phyloP scores from a whole-genome alignment of 2,797 vertebrate species.

The Notamacropus eugenii region DNA sequence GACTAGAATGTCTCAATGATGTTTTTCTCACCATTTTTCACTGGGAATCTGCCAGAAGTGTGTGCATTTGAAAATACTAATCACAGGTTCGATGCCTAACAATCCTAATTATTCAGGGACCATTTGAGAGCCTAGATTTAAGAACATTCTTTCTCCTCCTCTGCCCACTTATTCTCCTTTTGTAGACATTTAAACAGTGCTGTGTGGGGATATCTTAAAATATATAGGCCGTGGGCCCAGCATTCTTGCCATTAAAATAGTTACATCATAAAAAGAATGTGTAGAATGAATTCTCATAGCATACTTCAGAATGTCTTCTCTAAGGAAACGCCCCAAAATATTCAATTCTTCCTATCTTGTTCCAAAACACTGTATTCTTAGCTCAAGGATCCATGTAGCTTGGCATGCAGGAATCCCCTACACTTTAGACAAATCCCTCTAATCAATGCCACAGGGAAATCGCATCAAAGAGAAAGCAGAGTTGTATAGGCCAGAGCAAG shows the following conservation, averaged over 20 bases:
- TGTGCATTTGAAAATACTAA: background rate
- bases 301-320: background rate
- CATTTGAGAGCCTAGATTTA: background rate
- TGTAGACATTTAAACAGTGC: background rate
- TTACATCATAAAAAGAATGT: background rate
- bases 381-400: background rate
- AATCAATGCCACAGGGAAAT: background rate
- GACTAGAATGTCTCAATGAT: fast-evolving
- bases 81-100: background rate
- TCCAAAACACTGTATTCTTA: background rate
- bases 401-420: background rate
- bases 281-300: background rate
- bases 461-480: background rate
- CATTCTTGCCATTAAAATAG: background rate
- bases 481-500: background rate
- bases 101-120: background rate
- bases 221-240: background rate
- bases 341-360: background rate
- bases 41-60: background rate
- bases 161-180: background rate
- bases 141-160: background rate
- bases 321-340: background rate
- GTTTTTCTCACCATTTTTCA: background rate
- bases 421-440: background rate
- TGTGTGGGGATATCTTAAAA: background rate